Base-by-base conservation (phyloP, 1,140 invertebrate species). In the Caenorhabditis briggsae region DNA sequence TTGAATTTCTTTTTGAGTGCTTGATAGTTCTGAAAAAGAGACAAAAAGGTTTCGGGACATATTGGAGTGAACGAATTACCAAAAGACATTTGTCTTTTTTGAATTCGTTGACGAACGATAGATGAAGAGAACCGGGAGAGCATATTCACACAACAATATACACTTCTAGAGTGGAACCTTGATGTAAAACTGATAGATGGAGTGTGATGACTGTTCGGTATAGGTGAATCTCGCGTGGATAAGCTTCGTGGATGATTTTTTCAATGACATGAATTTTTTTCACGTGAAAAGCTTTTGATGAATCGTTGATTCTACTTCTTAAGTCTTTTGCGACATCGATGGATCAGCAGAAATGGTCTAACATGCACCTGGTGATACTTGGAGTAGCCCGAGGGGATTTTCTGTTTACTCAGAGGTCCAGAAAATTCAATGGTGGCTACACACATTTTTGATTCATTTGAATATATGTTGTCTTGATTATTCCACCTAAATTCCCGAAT, bases 1-100 rank as follows among this genome's bases (percentile, higher is more conserved):
- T 93, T 96, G 95, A 56, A 97, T 94, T 90, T 97, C 96, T 70
- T 91, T 90, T 84, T 92, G 91, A 12, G 90, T 88, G 33, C 91
- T 91, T 20, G 84, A 89, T 8, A 92, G 84, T 58, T 92, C 91
- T 91, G 56, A 89, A 91, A 61, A 33, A 23, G 2, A 46, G 48
- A 41, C 25, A 5, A 2, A 48, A 25, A 2, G 20, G 14, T n/a
- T 50, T 65, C 12, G 7, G 11, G 5, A 74, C 12, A 74, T 20
- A 74, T 2, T 25, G 1, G 1, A 1, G 11, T 61, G 5, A 74
- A n/a, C 0, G 23, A 16, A 11, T 25, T 61, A 85, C 84, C 84
- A 33, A 85, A 85, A 9, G 84, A 85, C 23, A 85, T 50, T 50
- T 78, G 46, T 12, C 70, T 12, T 3, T 7, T 20, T 23, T 78